Base-by-base conservation (phyloP, 2,888 invertebrate genomes). In the Griposia aprilina region DNA sequence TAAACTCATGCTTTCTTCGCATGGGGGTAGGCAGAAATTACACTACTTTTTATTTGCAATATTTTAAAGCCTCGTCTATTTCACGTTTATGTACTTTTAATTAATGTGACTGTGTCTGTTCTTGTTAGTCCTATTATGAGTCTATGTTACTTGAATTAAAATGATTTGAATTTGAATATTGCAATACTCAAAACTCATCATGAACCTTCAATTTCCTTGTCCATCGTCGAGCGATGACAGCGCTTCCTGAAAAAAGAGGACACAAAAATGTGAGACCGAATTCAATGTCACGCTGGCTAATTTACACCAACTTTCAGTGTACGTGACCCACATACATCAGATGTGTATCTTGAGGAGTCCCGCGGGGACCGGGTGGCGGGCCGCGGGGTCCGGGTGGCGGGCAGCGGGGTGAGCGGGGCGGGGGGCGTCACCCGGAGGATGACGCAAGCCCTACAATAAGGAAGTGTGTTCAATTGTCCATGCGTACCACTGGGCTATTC, bases 381-480 rank as follows among this genome's bases (percentile, higher is more conserved):
- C 52, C 11, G 52, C 36, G 74, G 55, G 82, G 65, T 50, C 2
- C 57, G 69, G 73, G 48, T 13, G 20, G 59, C 13, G 57, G 66
- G 67, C 52, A 8, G 52, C 36, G 71, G 55, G 65, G 81, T 50
- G 74, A 30, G 72, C 13, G 82, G 60, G 26, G 55, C 62, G 75
- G 74, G 78, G 72, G 75, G 76, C 85, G 85, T 85, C 73, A 85
- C 85, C 85, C 82, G 77, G 78, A 83, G 87, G 88, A 88, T 95
- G 95, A 95, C 95, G 95, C 92, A 93, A 94, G 88, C 90, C 89
- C 88, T 89, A 86, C 93, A 94, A 95, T 95, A 93, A 95, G 95
- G 95, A 95, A 95, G 91, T 93, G 91, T 88, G 90, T 93, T 92
- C 94, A 95, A 95, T 95, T 95, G 94, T 92, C 90, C 90, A 86